Base-by-base conservation (phyloP, 2,888 invertebrate species). In the Philhelius pedissequus region DNA sequence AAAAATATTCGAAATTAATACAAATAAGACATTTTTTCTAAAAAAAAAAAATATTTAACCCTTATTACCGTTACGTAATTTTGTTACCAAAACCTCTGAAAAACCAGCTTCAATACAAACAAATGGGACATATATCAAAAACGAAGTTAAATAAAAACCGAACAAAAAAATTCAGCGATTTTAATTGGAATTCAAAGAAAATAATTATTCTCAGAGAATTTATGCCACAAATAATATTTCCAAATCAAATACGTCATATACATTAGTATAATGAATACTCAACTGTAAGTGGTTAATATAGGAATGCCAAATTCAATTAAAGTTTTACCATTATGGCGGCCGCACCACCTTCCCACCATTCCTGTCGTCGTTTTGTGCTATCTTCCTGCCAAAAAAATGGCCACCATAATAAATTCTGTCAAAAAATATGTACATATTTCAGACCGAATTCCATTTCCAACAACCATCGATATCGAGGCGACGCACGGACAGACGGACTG, bases 271-370 rank as follows among this genome's bases (percentile, higher is more conserved):
- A 25, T 11, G 45, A 27, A 13, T 18, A 50, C 70, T 76, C 64
- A 58, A 43, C 54, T 64, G 69, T 56, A 45, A 74, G 74, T 45
- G 70, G 66, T 58, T 66, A 71, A 50, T 71, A 70, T 76, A 81
- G 69, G 73, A 68, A 60, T 82, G 68, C 68, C 82, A 48, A 71
- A 82, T 77, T 58, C 60, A 82, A 82, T 82, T 77, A 77, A 82
- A 82, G 82, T 77, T 77, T 69, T 73, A 45, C 76, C 71, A 76
- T 82, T 62, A 56, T 71, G 8, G 15, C 18, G 2, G 4, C 1
- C 18, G 9, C 18, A 15, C 30, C 11, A 0, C 32, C 32, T 3
- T 5, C 5, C 1, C 2, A 2, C 2, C n/a, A 9, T 35, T 9
- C 3, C 6, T 9, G 11, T 52, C 11, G 9, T 18, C 9, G 9